Base-by-base conservation (phyloP, 1,140 invertebrate species). In the Drosophila kanapiae region DNA sequence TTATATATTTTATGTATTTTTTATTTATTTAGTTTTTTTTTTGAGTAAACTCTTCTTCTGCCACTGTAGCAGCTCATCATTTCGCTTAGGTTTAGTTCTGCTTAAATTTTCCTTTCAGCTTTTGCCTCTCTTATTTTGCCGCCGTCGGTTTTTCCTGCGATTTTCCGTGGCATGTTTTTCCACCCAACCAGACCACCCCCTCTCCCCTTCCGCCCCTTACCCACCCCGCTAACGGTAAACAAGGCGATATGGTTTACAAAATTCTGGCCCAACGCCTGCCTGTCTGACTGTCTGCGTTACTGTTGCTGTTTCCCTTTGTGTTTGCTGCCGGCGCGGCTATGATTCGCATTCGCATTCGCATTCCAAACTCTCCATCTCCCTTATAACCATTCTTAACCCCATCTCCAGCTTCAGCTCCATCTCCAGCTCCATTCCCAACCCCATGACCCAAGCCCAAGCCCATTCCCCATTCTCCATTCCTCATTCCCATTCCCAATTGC, bases 181-280 rank as follows among this genome's bases (percentile, higher is more conserved):
- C 8, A 13, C 16, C 1, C 7, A 7, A 10, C 23, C n/a, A 16
- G 4, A 10, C 23, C n/a, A 16, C 5, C 8, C 23, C 29, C n/a
- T 5, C 23, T 11, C 14, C 35, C 18, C 23, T 2, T n/a, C 8
- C 27, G 8, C 16, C 27, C 6, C 14, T 16, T 10, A 3, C 9
- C 48, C 31, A 27, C 9, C 9, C 27, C 35, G 29, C 38, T 37
- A 33, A 40, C 51, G 51, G 64, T 53, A 47, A 72, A 72, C 54
- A 74, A 38, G 62, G 31, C 68, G 47, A 56, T 56, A 56, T 56
- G 64, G 48, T 38, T 37, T 37, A 47, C 68, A 70, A 70, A 68
- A 65, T 13, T 67, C 37, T 35, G 35, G 10, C 71, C 37, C 62
- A 18, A 40, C 62, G 45, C 18, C 47, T 54, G 31, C n/a, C 33